Conservation (phyloP, 2,888 invertebrate species). For the Mesorhabditis belari region DNA sequence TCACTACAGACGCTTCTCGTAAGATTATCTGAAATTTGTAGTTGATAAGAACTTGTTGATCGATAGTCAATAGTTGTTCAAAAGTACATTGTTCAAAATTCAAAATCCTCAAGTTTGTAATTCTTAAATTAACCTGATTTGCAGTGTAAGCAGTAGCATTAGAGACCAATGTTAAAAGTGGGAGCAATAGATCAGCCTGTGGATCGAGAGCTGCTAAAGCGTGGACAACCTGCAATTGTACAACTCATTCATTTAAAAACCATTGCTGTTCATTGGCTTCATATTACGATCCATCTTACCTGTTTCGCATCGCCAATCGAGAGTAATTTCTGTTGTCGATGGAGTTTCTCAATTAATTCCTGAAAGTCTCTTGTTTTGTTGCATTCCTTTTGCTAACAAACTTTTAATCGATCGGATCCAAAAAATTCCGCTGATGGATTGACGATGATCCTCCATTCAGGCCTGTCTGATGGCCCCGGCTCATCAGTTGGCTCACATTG, state of each 20-base stretch:
- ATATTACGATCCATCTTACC: background rate
- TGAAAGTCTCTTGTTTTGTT: constrained; percentile 39
- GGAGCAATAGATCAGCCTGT: constrained; percentile 38
- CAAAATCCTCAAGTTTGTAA: background rate
- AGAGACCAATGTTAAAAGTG: constrained; percentile 42
- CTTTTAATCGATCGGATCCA: constrained; percentile 26
- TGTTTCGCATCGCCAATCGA: background rate
- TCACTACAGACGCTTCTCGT: constrained; percentile 35
- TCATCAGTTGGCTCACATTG: constrained; percentile 44
- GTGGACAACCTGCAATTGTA: constrained; percentile 28
- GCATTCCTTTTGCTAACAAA: constrained; percentile 13
- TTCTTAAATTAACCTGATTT: constrained; percentile 33
- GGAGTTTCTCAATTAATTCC: constrained; percentile 11
- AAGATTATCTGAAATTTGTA: constrained; percentile 23
- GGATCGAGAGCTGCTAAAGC: constrained; percentile 40
- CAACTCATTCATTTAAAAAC: background rate
- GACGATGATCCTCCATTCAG: constrained; percentile 47
- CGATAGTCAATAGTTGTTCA: background rate
- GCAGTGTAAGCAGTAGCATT: constrained; percentile 44
- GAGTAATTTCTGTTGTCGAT: background rate
- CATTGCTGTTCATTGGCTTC: background rate
- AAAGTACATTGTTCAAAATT: background rate
- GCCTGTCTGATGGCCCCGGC: constrained; percentile 6
- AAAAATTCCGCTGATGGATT: constrained; percentile 43
- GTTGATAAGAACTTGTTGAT: too few species aligned